Evolutionary conservation across 2,797 vertebrate genomes (phyloP).

Genomic region (Cynodonichthys magdalenae): DNA sequence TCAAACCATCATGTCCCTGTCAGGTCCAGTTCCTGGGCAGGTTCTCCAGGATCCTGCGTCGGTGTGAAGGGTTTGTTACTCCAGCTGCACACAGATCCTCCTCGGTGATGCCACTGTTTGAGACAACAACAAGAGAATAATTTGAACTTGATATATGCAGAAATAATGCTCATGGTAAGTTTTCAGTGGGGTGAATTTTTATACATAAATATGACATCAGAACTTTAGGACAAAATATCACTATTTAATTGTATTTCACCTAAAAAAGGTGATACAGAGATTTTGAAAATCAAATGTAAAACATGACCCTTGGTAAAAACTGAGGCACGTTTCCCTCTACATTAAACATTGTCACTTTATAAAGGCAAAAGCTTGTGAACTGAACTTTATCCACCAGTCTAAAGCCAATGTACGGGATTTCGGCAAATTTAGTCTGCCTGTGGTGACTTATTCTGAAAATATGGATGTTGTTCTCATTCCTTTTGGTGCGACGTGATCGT

Average conservation of each 20-base stretch:
- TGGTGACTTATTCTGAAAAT: too few species aligned
- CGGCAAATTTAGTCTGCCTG: too few species aligned
- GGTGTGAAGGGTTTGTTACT: slow-evolving; percentile 79
- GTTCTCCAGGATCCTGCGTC: slow-evolving; percentile 83
- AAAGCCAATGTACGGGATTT: too few species aligned
- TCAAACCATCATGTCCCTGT: slow-evolving; percentile 29
- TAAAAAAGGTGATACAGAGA: not conserved
- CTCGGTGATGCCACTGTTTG: slow-evolving; percentile 81
- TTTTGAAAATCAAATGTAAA: not conserved
- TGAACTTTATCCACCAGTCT: not conserved
- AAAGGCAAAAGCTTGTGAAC: not conserved
- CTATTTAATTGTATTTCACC: not conserved
- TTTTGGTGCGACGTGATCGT: too few species aligned
- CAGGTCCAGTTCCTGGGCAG: slow-evolving; percentile 84
- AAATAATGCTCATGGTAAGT: not conserved
- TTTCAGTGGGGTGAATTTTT: too few species aligned
- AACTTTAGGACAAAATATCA: not conserved
- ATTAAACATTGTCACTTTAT: too few species aligned
- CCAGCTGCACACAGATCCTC: slow-evolving; percentile 81
- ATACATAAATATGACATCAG: not conserved
- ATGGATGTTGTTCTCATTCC: too few species aligned
- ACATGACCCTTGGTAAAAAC: not conserved
- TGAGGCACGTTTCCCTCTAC: too few species aligned
- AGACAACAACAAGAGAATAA: not conserved
- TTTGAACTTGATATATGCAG: not conserved